Evolutionary conservation across 1,140 invertebrate genomes (phyloP).

Genomic region (Heliconius nattereri): DNA sequence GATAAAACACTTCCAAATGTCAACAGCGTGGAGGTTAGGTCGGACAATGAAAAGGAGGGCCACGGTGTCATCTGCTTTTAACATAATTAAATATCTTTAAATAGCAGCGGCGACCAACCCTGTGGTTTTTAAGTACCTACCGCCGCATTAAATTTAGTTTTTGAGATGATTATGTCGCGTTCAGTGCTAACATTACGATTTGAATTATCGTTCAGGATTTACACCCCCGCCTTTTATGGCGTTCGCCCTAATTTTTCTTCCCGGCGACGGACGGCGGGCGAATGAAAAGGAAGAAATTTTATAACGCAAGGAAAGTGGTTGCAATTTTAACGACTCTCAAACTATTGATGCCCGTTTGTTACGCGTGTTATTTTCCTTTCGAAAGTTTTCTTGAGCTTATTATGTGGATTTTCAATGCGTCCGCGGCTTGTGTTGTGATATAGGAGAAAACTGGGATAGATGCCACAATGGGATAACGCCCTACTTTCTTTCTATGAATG

Average conservation of each 20-base stretch:
- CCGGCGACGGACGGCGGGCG: constrained; percentile 47
- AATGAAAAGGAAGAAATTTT: constrained; percentile 54
- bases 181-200: constrained; percentile 73
- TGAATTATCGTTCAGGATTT: constrained; percentile 72
- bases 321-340: constrained; percentile 48
- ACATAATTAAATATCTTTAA: constrained; percentile 80
- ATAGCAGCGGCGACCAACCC: constrained; percentile 75
- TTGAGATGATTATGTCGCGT: constrained; percentile 76
- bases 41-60: constrained; percentile 75
- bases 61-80: constrained; percentile 75
- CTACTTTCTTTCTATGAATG: no score
- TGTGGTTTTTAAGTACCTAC: constrained; percentile 72
- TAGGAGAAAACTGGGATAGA: not conserved
- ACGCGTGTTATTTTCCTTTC: constrained; percentile 21
- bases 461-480: not conserved
- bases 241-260: constrained; percentile 66
- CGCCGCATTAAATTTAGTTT: constrained; percentile 81
- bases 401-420: constrained; percentile 6
- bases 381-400: not conserved
- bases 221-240: constrained; percentile 69
- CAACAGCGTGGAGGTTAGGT: constrained; percentile 47
- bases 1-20: constrained; percentile 48
- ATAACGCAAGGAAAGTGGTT: constrained; percentile 52
- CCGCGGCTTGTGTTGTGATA: not conserved
- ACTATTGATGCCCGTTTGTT: constrained; percentile 39